A percentile compares a stretch with the other conserved stretches of the same genome.
Conservation (phyloP, 2,113 vertebrate species). For the Odocoileus hemionus region DNA sequence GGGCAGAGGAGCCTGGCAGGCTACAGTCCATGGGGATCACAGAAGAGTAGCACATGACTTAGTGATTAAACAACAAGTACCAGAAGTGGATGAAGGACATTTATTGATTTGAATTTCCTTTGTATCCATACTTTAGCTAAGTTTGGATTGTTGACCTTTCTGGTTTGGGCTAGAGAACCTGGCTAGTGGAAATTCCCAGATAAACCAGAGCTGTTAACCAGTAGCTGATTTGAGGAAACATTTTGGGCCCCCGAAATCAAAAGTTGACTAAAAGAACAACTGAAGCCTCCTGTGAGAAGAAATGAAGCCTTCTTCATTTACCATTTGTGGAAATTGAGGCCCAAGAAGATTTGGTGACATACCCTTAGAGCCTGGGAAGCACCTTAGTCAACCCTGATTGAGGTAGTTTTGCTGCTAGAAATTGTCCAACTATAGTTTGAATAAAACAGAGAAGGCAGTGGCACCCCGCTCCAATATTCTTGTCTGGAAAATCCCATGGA, state of each 20-base stretch:
- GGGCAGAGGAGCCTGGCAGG: not conserved
- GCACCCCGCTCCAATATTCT: not conserved
- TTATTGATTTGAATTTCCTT: conserved; percentile 22
- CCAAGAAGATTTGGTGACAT: not conserved
- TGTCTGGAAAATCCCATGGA: not conserved
- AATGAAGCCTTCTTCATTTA: not conserved
- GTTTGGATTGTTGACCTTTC: conserved; percentile 16
- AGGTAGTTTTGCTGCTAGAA: not conserved
- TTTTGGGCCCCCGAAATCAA: not conserved
- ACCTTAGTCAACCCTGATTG: not conserved
- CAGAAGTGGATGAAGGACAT: not conserved
- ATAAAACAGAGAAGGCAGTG: not conserved
- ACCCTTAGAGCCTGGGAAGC: not conserved
- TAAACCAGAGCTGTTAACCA: not conserved
- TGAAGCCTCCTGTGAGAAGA: not conserved
- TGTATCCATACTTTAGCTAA: not conserved
- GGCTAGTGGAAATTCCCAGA: conserved; percentile 8
- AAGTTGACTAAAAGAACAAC: not conserved
- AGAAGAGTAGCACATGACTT: not conserved
- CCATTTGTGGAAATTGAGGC: not conserved
- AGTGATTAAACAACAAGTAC: not conserved
- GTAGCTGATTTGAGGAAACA: not conserved
- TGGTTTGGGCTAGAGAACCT: not conserved
- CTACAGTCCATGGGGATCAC: not conserved
- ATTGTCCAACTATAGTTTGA: not conserved